Evolutionary conservation across 2,113 vertebrate genomes (phyloP), one percentile per base, ranked within the genome.

Genomic region (Aegithalos caudatus): DNA sequence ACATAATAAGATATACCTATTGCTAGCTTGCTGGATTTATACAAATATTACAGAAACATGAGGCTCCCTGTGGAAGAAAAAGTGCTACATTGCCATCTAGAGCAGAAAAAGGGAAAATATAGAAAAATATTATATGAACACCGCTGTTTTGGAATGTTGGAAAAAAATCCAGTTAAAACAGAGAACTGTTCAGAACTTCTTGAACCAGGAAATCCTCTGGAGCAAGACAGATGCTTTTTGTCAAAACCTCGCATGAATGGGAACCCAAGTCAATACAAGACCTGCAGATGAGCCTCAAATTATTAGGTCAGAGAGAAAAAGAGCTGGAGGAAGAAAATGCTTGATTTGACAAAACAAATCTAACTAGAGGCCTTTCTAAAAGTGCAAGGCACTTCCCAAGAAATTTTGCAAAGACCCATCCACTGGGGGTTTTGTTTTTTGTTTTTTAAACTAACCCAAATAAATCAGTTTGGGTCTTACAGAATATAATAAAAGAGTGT

Each of bases 11-110:
- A 90, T 40, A 77, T 48, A 82, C 51, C 54, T 77, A 60, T 70
- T 62, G 24, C 60, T 82, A 66, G 17, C 76, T 87, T 88, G 48
- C 74, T 25, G 81, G 37, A 50, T 91, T 81, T 73, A 58, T 48
- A 92, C 19, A 87, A 87, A 84, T 94, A 94, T 84, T 94, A 42
- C 71, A 86, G 84, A 92, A 94, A 70, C 61, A 37, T 47, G 50
- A 92, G n/a, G 29, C 19, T 95, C 54, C 29, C 56, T 40, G 56
- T 25, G 23, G 42, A 87, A 88, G 79, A 83, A 94, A 91, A 95
- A 94, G 95, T 70, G 89, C 71, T 95, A 95, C 79, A 96, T 82
- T 95, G 96, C 96, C 94, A 96, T 88, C 94, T 96, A 95, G 84
- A 97, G 96, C 53, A 94, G 87, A 91, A 85, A 79, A 95, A 82